phyloP scores from a whole-genome alignment of 2,797 vertebrate species.

The Champsocephalus esox region DNA sequence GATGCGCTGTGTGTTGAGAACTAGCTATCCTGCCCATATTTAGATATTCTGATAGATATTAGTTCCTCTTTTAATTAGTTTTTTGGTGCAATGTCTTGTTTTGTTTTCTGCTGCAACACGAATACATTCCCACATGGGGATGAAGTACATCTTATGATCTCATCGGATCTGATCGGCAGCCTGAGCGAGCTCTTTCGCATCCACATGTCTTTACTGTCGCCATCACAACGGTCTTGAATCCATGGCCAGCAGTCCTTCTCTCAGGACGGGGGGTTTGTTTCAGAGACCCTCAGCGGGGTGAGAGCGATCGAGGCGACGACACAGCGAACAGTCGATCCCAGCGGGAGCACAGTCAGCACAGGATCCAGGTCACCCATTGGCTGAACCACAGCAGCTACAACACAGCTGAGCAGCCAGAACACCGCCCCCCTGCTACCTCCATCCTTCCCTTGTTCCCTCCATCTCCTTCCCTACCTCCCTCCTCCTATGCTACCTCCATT shows the following conservation, averaged over 20 bases:
- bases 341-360: slow-evolving; percentile 46
- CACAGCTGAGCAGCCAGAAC: slow-evolving; percentile 62
- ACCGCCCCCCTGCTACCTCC: background rate
- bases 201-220: background rate
- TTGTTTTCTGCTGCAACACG: too few species aligned
- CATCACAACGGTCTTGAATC: slow-evolving; percentile 22
- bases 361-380: slow-evolving; percentile 59
- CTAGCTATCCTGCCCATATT: background rate
- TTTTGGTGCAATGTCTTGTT: too few species aligned
- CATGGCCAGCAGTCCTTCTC: slow-evolving; percentile 17
- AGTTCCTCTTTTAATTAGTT: too few species aligned
- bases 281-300: slow-evolving; percentile 26
- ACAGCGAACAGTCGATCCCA: slow-evolving; percentile 42
- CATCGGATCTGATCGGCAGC: too few species aligned
- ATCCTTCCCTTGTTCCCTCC: background rate
- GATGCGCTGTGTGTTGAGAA: background rate
- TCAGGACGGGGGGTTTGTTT: slow-evolving; percentile 32
- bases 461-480: background rate
- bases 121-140: too few species aligned
- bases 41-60: too few species aligned
- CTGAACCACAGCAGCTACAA: slow-evolving; percentile 65
- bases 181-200: too few species aligned
- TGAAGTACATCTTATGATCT: too few species aligned
- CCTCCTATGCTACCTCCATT: background rate
- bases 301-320: slow-evolving; percentile 27